Conservation (phyloP, 2,797 vertebrate species). For the Phataginus tetradactyla region DNA sequence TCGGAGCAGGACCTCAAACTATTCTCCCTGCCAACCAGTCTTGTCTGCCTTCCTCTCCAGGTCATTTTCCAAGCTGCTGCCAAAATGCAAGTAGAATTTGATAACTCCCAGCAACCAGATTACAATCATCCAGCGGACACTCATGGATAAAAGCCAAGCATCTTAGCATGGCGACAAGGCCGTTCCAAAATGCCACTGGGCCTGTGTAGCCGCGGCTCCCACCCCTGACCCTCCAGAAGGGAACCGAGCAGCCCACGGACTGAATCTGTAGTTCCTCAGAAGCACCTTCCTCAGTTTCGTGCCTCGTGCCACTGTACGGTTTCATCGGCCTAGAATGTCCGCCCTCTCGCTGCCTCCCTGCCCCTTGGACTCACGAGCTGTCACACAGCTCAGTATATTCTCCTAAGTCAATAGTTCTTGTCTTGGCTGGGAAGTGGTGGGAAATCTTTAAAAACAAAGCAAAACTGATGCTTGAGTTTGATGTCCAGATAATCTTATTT, state of each 20-base stretch:
- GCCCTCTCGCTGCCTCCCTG: not conserved
- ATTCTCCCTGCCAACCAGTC: not conserved
- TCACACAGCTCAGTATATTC: not conserved
- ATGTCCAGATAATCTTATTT: slow-evolving; percentile 9
- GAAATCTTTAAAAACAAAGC: not conserved
- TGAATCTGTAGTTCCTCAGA: not conserved
- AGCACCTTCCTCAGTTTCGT: not conserved
- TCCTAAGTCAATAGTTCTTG: not conserved
- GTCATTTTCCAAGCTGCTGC: slow-evolving; percentile 17
- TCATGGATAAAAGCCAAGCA: slow-evolving; percentile 28
- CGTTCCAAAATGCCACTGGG: not conserved
- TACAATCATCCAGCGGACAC: not conserved
- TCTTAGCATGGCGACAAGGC: slow-evolving; percentile 3
- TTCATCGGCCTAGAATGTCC: not conserved
- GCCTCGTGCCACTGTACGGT: not conserved
- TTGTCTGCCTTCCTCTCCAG: not conserved
- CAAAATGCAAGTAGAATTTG: slow-evolving; percentile 39
- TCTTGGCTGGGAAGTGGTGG: not conserved
- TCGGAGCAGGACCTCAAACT: not conserved
- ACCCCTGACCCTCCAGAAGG: not conserved
- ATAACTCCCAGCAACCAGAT: slow-evolving; percentile 29
- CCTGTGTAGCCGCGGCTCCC: not conserved
- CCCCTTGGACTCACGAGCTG: not conserved
- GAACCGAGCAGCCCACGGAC: not conserved
- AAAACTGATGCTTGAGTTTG: not conserved